A percentile compares a stretch with the other conserved stretches of the same genome.
phyloP scores from a whole-genome alignment of 1,140 invertebrate species.

The Hylaeus anthracinus region DNA sequence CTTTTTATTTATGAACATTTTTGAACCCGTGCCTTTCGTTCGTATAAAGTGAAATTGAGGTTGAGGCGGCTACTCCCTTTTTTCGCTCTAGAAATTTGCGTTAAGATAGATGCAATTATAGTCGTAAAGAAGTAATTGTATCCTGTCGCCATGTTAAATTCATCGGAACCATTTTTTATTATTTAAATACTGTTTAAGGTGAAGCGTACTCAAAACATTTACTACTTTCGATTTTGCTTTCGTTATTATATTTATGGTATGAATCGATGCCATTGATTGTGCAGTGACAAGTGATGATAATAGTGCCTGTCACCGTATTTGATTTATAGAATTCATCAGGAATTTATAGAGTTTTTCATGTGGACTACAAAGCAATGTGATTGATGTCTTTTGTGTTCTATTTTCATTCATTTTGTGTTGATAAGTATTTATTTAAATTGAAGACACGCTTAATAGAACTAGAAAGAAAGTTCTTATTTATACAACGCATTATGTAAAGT shows the following conservation, averaged over 20 bases:
- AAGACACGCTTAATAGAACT: no score
- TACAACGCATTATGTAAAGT: no score
- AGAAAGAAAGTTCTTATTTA: no score
- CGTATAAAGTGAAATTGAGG: conserved; percentile 5
- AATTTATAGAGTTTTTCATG: no score
- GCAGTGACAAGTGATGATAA: not conserved
- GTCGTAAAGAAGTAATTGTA: not conserved
- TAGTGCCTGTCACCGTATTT: not conserved
- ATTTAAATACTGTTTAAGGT: not conserved
- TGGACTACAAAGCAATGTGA: not conserved
- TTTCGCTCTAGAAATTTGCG: not conserved
- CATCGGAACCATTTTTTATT: not conserved
- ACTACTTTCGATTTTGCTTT: not conserved
- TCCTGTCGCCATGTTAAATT: not conserved
- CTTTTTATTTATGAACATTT: not conserved
- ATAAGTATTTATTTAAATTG: not conserved
- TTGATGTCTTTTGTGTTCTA: not conserved
- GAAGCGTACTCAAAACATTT: not conserved
- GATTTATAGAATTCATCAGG: not conserved
- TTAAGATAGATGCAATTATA: not conserved
- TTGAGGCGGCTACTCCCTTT: not conserved
- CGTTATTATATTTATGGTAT: not conserved
- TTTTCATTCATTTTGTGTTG: not conserved
- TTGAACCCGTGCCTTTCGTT: not conserved
- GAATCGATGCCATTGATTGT: not conserved